These are phyloP conservation scores for Sweltsa coloradensis DNA, from an alignment of 1,140 invertebrate genomes.

Conservation along the genomic window DNA sequence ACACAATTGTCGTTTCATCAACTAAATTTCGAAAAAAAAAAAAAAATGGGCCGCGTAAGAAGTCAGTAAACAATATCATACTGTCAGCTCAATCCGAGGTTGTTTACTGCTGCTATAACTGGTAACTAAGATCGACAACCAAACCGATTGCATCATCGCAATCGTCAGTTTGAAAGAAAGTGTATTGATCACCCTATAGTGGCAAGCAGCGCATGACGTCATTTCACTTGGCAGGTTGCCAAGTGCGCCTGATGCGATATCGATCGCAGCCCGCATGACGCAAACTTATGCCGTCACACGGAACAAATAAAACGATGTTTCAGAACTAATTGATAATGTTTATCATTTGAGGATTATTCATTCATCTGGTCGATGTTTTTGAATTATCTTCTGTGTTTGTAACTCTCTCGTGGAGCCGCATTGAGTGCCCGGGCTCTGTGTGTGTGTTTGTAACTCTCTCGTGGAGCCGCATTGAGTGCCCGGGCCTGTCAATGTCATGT, in stretches of 20 bases:
- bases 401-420: too few species aligned
- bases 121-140: not conserved
- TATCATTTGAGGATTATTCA: too few species aligned
- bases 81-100: not conserved
- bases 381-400: too few species aligned
- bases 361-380: too few species aligned
- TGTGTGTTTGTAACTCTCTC: too few species aligned
- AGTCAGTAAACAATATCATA: not conserved
- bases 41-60: slow-evolving; percentile 21
- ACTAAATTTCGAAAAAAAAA: too few species aligned
- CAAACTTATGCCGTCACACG: slow-evolving; percentile 9
- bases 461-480: too few species aligned
- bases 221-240: not conserved
- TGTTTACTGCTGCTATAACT: not conserved
- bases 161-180: not conserved
- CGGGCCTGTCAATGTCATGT: too few species aligned
- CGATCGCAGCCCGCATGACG: slow-evolving; percentile 7
- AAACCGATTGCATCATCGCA: not conserved
- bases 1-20: too few species aligned
- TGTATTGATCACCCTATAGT: not conserved
- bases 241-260: slow-evolving; percentile 2
- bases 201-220: not conserved
- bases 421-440: too few species aligned
- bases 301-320: slow-evolving; percentile 10
- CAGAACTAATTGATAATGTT: too few species aligned